These are phyloP conservation scores for Chlorops oryzae DNA, from an alignment of 1,140 invertebrate species.

Conservation along the genomic window DNA sequence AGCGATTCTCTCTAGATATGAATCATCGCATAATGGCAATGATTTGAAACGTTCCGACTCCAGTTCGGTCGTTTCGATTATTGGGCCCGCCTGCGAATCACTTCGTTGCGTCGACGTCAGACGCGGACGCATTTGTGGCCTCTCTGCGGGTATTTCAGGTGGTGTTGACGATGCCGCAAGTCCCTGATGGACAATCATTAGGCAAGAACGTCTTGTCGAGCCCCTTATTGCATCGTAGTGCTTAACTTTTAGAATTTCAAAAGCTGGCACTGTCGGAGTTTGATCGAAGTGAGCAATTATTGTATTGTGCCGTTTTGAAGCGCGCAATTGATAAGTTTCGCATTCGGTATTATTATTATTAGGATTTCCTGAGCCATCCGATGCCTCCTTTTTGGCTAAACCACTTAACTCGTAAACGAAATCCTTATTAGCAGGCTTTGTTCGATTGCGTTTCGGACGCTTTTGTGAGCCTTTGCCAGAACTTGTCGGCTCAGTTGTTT, in stretches of 20 bases:
- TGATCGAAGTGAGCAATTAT: too few relatives aligned
- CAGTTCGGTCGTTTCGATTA: slow-evolving; percentile 14
- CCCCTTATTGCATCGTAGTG: slow-evolving; percentile 26
- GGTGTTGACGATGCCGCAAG: slow-evolving; percentile 32
- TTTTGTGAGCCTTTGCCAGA: slow-evolving; percentile 19
- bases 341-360: too few relatives aligned
- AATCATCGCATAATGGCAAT: slow-evolving; percentile 24
- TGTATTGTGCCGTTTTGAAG: slow-evolving; percentile 11
- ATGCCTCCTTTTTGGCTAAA: slow-evolving; percentile 46
- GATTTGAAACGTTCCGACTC: slow-evolving; percentile 16
- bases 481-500: background rate
- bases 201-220: slow-evolving; percentile 29
- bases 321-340: background rate
- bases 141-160: slow-evolving; percentile 36
- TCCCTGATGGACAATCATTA: slow-evolving; percentile 30
- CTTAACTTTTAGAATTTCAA: too few relatives aligned
- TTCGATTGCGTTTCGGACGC: slow-evolving; percentile 57
- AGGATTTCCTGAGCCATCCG: too few relatives aligned
- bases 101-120: slow-evolving; percentile 24
- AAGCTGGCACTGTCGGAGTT: too few relatives aligned
- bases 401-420: slow-evolving; percentile 63
- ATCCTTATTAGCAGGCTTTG: slow-evolving; percentile 59
- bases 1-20: slow-evolving; percentile 39
- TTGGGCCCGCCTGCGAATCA: slow-evolving; percentile 19
- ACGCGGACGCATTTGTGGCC: slow-evolving; percentile 37